Percentiles rank a stretch among this genome's conserved stretches.
phyloP scores from a whole-genome alignment of 2,797 vertebrate genomes.

The Chelon labrosus region DNA sequence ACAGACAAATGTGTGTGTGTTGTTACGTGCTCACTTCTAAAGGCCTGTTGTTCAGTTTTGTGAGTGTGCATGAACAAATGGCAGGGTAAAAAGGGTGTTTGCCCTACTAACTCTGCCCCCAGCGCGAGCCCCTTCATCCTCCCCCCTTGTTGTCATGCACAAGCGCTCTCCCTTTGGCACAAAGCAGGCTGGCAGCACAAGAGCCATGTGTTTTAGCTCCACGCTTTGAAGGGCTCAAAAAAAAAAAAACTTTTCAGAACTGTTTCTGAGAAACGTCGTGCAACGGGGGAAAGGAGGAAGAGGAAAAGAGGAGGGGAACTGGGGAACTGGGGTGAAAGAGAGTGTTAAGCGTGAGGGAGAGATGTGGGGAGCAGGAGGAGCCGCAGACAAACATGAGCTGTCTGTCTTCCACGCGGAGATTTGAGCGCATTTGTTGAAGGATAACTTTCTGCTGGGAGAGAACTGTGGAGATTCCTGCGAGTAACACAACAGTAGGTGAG shows the following conservation, averaged over 20 bases:
- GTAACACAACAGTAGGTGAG: slow-evolving; percentile 70
- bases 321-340: slow-evolving; percentile 34
- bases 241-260: slow-evolving; percentile 68
- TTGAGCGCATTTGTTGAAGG: slow-evolving; percentile 37
- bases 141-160: slow-evolving; percentile 86
- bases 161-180: slow-evolving; percentile 79
- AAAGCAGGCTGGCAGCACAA: slow-evolving; percentile 79
- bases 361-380: slow-evolving; percentile 60
- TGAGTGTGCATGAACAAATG: slow-evolving; percentile 52
- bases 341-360: slow-evolving; percentile 50
- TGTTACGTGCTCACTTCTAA: slow-evolving; percentile 36
- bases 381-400: slow-evolving; percentile 56
- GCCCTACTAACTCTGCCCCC: slow-evolving; percentile 77
- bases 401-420: slow-evolving; percentile 37
- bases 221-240: slow-evolving; percentile 78
- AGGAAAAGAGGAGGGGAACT: slow-evolving; percentile 34
- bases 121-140: slow-evolving; percentile 79
- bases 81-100: slow-evolving; percentile 60
- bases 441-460: slow-evolving; percentile 27
- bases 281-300: slow-evolving; percentile 42
- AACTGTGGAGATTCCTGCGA: slow-evolving; percentile 23
- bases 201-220: slow-evolving; percentile 82
- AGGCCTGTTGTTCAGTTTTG: slow-evolving; percentile 52
- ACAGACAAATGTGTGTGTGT: slow-evolving; percentile 29
- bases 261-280: slow-evolving; percentile 55